These are phyloP conservation scores for Pseudomyrmex dendroicus DNA, from an alignment of 1,140 invertebrate species.

Conservation along the genomic window DNA sequence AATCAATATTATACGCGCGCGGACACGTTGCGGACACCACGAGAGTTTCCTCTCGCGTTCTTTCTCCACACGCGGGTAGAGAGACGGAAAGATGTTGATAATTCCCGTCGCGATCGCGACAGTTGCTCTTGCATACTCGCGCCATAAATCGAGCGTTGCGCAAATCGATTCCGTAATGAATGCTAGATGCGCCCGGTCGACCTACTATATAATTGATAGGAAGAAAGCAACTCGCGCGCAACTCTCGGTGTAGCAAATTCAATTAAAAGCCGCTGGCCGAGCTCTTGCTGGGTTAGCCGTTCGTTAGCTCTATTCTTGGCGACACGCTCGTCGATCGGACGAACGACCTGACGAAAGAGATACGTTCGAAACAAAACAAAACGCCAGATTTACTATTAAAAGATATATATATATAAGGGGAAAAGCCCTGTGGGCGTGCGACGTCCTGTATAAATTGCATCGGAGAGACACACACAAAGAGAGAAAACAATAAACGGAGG, in stretches of 20 bases:
- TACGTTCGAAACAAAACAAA: neutral
- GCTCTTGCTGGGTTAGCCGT: neutral
- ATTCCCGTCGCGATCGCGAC: slow-evolving; percentile 52
- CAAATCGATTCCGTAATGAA: slow-evolving; percentile 67
- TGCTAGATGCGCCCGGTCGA: slow-evolving; percentile 60
- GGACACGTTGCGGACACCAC: neutral
- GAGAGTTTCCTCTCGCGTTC: slow-evolving; percentile 23
- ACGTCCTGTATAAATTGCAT: too few species aligned
- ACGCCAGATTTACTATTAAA: neutral
- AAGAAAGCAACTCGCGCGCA: slow-evolving; percentile 50
- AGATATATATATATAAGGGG: too few species aligned
- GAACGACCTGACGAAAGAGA: neutral
- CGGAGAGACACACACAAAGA: too few species aligned
- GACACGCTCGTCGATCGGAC: slow-evolving; percentile 4
- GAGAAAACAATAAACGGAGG: too few species aligned
- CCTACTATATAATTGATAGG: slow-evolving; percentile 72
- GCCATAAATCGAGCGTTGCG: slow-evolving; percentile 71
- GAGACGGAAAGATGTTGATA: slow-evolving; percentile 61
- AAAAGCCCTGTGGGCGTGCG: too few species aligned
- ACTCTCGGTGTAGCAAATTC: slow-evolving; percentile 29
- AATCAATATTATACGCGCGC: too few species aligned
- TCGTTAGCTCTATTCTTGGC: slow-evolving; percentile 4
- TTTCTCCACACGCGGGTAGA: slow-evolving; percentile 18
- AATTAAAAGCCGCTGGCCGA: slow-evolving; percentile 48
- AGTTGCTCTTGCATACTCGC: slow-evolving; percentile 30